phyloP scores from a whole-genome alignment of 2,113 vertebrate species.

The Vicugna pacos region DNA sequence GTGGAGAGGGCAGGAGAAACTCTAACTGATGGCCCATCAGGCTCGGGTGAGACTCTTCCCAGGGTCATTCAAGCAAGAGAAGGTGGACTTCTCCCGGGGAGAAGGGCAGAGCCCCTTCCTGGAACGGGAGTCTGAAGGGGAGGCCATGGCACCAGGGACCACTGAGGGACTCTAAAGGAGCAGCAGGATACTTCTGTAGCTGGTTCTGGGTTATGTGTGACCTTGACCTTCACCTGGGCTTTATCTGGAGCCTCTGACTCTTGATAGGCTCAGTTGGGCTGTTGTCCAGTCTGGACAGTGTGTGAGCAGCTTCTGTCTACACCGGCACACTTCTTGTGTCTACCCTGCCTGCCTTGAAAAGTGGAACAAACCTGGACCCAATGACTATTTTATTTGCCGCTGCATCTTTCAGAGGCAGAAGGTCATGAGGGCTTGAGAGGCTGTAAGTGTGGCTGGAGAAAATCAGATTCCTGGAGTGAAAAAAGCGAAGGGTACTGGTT shows the following conservation, averaged over 20 bases:
- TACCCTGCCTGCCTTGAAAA: neutral
- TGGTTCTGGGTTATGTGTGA: neutral
- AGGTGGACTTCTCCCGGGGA: neutral
- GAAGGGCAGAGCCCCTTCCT: neutral
- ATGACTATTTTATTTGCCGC: neutral
- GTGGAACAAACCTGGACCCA: neutral
- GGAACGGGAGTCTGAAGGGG: accelerated
- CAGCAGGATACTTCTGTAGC: neutral
- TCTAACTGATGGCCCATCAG: neutral
- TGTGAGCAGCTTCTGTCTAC: neutral
- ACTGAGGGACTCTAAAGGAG: neutral
- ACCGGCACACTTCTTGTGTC: neutral
- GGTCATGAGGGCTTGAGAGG: neutral
- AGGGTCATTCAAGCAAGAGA: neutral
- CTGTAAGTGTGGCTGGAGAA: neutral
- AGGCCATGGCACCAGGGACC: accelerated
- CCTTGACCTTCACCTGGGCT: neutral
- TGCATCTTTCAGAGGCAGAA: neutral
- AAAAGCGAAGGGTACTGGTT: neutral
- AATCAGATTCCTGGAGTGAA: neutral
- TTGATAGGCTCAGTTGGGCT: neutral
- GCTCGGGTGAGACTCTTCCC: conserved; percentile 14
- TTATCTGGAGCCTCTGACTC: neutral
- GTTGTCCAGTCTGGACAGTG: neutral
- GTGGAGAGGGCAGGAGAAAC: neutral